A percentile compares a stretch with the other conserved stretches of the same genome.
phyloP scores from a whole-genome alignment of 2,113 vertebrate genomes.

The Pangasianodon gigas region DNA sequence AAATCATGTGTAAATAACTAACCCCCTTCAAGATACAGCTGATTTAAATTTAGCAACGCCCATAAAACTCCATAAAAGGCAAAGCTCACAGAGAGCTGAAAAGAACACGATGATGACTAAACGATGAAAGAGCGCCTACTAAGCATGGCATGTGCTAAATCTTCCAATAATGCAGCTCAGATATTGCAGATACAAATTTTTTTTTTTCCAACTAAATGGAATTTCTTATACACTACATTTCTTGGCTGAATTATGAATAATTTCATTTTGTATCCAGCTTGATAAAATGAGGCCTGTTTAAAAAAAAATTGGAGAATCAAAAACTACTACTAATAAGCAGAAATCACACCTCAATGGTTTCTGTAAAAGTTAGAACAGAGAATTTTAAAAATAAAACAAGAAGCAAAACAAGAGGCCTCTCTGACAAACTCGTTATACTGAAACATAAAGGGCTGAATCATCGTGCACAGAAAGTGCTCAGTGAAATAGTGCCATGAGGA shows the following conservation, averaged over 20 bases:
- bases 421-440: not conserved
- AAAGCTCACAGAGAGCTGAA: not conserved
- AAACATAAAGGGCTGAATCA: not conserved
- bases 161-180: not conserved
- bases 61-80: not conserved
- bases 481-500: not conserved
- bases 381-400: not conserved
- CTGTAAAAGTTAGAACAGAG: not conserved
- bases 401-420: not conserved
- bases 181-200: not conserved
- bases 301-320: not conserved
- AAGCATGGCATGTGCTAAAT: not conserved
- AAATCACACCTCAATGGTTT: not conserved
- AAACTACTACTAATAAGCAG: not conserved
- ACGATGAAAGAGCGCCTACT: not conserved
- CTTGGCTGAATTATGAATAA: not conserved
- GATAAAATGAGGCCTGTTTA: not conserved
- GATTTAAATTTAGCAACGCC: not conserved
- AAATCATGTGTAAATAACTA: not conserved
- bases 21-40: not conserved
- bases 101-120: not conserved
- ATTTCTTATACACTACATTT: not conserved
- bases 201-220: not conserved
- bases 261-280: not conserved
- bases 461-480: not conserved